phyloP scores from a whole-genome alignment of 2,113 vertebrate species.

The Petaurus breviceps region DNA sequence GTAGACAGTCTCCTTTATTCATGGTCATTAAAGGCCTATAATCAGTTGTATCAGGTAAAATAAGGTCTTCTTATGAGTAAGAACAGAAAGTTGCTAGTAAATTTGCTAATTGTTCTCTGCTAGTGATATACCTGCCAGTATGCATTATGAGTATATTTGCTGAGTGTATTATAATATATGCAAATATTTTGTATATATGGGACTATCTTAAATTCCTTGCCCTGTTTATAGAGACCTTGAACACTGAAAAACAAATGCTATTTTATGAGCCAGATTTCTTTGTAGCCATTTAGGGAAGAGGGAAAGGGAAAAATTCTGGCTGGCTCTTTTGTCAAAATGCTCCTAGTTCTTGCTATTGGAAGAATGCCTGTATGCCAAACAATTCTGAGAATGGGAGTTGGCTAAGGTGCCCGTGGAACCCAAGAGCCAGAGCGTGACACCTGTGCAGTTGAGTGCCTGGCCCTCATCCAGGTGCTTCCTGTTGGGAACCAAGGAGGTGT shows the following conservation, averaged over 20 bases:
- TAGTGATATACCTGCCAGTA: background rate
- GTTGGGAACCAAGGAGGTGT: background rate
- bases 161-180: background rate
- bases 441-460: background rate
- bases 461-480: background rate
- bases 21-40: background rate
- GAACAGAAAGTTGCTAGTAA: background rate
- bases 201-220: background rate
- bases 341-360: constrained; percentile 11
- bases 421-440: background rate
- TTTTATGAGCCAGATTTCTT: background rate
- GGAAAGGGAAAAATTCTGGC: constrained; percentile 37
- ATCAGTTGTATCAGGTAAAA: background rate
- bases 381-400: constrained; percentile 9
- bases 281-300: background rate
- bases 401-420: background rate
- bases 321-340: background rate
- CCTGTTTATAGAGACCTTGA: constrained; percentile 20
- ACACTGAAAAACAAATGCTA: constrained; percentile 14
- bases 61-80: background rate
- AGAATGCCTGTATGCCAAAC: background rate
- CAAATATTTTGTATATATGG: background rate
- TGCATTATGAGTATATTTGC: background rate
- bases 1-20: background rate
- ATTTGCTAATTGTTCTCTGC: background rate